Base-by-base conservation (phyloP, 2,888 invertebrate genomes). In the Heliconius cydno region DNA sequence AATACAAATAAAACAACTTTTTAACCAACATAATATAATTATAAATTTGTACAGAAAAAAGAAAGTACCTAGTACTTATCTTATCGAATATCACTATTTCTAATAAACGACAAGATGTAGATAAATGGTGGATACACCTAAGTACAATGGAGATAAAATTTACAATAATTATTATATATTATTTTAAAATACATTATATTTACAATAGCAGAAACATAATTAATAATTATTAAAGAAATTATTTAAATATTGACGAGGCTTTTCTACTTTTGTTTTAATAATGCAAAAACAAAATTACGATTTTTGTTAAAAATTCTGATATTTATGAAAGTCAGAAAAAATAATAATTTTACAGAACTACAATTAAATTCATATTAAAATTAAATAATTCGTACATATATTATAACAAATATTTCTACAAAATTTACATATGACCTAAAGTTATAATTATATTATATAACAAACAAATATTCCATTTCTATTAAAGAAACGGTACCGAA, bases 21-120 rank as follows among this genome's bases (percentile, higher is more conserved):
- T 80, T 90, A 92, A 91, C 89, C 92, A 94, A 94, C 93, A 90
- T 92, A 89, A 91, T 93, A 91, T 93, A 92, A 90, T 94, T 88
- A 89, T 90, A 90, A 88, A 90, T 94, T 94, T 94, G 92, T 94
- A 94, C 93, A 94, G 88, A 90, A 88, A 90, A 89, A 89, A 88
- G 84, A 87, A 90, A 89, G 90, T 92, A 91, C 90, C 91, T 91
- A 92, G 91, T 92, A 93, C 92, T 91, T 84, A 83, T 86, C 86
- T 84, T 88, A 85, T 86, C 84, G 82, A 84, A 15, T 70, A 70
- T 87, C 85, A 84, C 85, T 87, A 86, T 84, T 76, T 77, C 84
- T 85, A 82, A 81, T 79, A 86, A 89, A 87, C 90, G 91, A 92
- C 91, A 86, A 91, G 90, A 91, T 85, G 85, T 71, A 80, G 85